Evolutionary conservation across 2,113 vertebrate genomes (phyloP), one percentile per base, ranked within the genome.

Genomic region (Strigops habroptila): DNA sequence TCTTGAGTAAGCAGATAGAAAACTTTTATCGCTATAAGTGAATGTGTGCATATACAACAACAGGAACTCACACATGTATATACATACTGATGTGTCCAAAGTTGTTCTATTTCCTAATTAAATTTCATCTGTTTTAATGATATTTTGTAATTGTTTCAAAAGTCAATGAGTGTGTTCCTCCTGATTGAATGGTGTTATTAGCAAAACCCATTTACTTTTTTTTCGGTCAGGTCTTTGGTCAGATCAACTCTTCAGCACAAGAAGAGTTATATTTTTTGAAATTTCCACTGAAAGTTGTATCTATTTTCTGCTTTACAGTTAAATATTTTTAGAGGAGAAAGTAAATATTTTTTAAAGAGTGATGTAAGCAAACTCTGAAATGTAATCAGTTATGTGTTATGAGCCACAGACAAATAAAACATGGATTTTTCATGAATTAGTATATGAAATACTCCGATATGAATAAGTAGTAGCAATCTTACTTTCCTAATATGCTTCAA

Each of bases 31-130:
- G 55, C 1, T 23, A 3, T 23, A 21, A 6, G 4, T 31, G 2
- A 39, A 22, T 18, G 12, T 19, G 17, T n/a, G 1, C 3, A 6
- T 22, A 15, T 35, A 17, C 16, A 57, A 13, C 1, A 39, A 39
- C 39, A 39, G 39, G 10, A 12, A 78, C 7, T 2, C 30, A 37
- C 13, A 48, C 6, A 1, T 41, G 4, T 17, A 28, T 12, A 62
- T 3, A n/a, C 9, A 27, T 7, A 52, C 1, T 0, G 1, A 4
- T 33, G 5, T 19, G 8, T 30, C 7, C 4, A 22, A 70, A 74
- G 16, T 39, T 48, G 27, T n/a, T 76, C 11, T 62, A 24, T 49
- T 81, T 85, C 31, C 22, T 63, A 22, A 41, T 46, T 52, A 62
- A 57, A 49, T 82, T 75, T 46, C 17, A 68, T 2, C n/a, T 68